Percentiles rank a stretch among this genome's conserved stretches.
Evolutionary conservation across 2,113 vertebrate species (phyloP).

Genomic region (Abramis brama): DNA sequence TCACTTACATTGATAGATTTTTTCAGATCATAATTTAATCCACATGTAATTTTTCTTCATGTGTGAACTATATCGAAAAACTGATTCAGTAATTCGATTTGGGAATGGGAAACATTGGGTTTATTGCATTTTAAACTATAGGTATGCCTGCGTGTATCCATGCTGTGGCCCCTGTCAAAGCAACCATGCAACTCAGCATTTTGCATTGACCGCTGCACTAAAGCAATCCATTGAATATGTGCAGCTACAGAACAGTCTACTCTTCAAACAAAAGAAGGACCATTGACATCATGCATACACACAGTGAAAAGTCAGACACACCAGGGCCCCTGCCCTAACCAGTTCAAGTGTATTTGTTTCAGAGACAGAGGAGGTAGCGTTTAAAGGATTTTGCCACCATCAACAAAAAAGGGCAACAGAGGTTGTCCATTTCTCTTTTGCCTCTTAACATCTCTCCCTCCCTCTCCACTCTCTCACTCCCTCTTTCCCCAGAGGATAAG

Average conservation of each 20-base stretch:
- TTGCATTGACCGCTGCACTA: constrained; percentile 71
- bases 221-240: constrained; percentile 75
- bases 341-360: constrained; percentile 64
- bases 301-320: constrained; percentile 44
- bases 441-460: constrained; percentile 58
- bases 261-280: constrained; percentile 70
- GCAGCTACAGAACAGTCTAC: constrained; percentile 70
- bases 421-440: constrained; percentile 62
- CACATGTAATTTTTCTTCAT: background rate
- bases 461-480: constrained; percentile 58
- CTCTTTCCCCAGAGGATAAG: constrained; percentile 59
- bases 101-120: background rate
- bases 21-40: background rate
- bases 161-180: constrained; percentile 64
- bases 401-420: constrained; percentile 67
- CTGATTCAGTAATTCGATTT: background rate
- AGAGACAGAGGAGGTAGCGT: constrained; percentile 51
- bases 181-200: constrained; percentile 74
- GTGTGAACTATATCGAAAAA: background rate
- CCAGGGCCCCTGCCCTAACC: constrained; percentile 48
- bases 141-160: background rate
- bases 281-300: constrained; percentile 42
- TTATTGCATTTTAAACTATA: constrained; percentile 18
- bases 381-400: constrained; percentile 75
- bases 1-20: background rate